Evolutionary conservation across 1,140 invertebrate genomes (phyloP), one percentile per base, ranked within the genome.

Genomic region (Ostrea edulis): DNA sequence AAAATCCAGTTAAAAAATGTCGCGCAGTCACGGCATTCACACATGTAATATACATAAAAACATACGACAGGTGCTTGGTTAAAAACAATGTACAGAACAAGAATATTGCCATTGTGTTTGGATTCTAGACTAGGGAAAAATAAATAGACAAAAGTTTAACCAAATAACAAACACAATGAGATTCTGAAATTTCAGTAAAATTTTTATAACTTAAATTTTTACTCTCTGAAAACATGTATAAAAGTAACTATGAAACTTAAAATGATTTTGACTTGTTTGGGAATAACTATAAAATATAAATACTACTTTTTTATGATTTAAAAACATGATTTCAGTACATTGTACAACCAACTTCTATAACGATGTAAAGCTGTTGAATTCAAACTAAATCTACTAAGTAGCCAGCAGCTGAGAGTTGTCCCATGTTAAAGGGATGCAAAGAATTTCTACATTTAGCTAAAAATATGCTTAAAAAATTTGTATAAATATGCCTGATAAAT

Each of bases 241-340:
- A n/a, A 20, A 62, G 17, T 20, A 62, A 14, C n/a, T n/a, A 14
- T 14, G n/a, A 62, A 14, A n/a, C 58, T 62, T 20, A 29, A 77
- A 29, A 77, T 77, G 2, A 29, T 29, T 9, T 77, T 35, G 14
- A 8, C 35, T 77, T 77, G 68, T 77, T 77, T 9, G 0, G 14
- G 14, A 11, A 77, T 17, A 29, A 77, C 29, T 77, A n/a, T n/a
- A n/a, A 29, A 77, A 77, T 14, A 77, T 77, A 77, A 35, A 77
- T 77, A 29, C 12, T 77, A 77, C 68, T 77, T 77, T 77, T 14
- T 29, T 35, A 29, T 29, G 68, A 25, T 29, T 77, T 77, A 77
- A 29, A 44, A 77, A 77, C 68, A 77, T 77, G 68, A 77, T 77
- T 77, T 77, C 25, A 29, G 68, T 77, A 29, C 25, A 77, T 25